phyloP scores from a whole-genome alignment of 2,797 vertebrate species.

The Mallotus villosus region DNA sequence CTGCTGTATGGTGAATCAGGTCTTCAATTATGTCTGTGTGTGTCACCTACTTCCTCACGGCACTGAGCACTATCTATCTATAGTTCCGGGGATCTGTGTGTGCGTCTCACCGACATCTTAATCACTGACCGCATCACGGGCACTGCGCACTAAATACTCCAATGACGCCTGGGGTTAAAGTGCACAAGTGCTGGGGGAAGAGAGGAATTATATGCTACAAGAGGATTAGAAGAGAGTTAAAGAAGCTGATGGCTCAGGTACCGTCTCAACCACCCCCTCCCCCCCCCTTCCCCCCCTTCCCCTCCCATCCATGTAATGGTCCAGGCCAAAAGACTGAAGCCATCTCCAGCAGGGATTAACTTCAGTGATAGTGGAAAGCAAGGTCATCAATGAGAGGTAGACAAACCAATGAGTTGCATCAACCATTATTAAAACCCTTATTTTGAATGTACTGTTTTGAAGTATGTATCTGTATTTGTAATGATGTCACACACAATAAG shows the following conservation, averaged over 20 bases:
- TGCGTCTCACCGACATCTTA: no score
- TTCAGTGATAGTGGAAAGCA: background rate
- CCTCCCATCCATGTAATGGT: constrained; percentile 2
- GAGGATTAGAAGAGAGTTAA: constrained; percentile 38
- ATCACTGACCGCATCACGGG: constrained; percentile 7
- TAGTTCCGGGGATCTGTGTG: no score
- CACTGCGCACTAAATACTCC: constrained; percentile 32
- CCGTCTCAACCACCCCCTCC: no score
- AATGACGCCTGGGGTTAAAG: no score
- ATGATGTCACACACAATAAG: background rate
- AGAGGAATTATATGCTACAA: constrained; percentile 36
- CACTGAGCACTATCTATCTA: no score
- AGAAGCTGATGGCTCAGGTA: constrained; percentile 3
- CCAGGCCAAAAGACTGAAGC: constrained; percentile 29
- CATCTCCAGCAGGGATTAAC: background rate
- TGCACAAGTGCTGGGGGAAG: constrained; percentile 17
- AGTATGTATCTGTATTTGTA: background rate
- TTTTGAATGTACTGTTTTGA: constrained; percentile 9
- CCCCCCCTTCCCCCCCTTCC: background rate
- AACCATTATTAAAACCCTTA: constrained; percentile 2
- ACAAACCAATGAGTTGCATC: background rate
- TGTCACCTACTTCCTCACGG: no score
- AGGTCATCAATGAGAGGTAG: background rate
- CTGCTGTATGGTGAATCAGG: no score
- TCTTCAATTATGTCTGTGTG: no score